Evolutionary conservation across 2,113 vertebrate genomes (phyloP), one percentile per base, ranked within the genome.

Genomic region (Ancistrus triradiatus): DNA sequence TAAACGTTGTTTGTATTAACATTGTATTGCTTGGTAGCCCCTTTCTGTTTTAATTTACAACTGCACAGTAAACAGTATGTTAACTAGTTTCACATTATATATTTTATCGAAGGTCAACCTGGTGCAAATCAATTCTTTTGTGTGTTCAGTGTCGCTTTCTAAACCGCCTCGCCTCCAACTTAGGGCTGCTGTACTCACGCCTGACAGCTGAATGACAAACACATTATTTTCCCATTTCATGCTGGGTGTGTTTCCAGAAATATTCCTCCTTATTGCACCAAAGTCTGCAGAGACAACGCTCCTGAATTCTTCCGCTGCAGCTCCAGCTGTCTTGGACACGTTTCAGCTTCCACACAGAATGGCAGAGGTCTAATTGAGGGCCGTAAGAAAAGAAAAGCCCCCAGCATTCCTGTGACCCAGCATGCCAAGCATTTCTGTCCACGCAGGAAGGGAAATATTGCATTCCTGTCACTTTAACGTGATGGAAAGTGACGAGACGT

Each of bases 331-430:
- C 27, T 7, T 31, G 27, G 27, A 47, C 58, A 76, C 70, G 76
- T 51, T 68, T 77, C 65, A 70, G 44, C 57, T 73, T 48, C 61
- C 73, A 66, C 69, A 56, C 61, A 58, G 56, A 42, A 51, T 61
- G 58, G 43, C 48, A n/a, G 8, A 18, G 19, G 68, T 68, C 48
- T 77, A 73, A 78, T 73, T 60, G 33, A 63, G 24, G 60, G 27
- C 31, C 42, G 38, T 25, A 50, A 51, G 58, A 18, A 19, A 13
- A 28, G 48, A 52, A 64, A 57, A 50, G 44, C 53, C 73, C 48
- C 59, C 33, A 15, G 35, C 19, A 35, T 38, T 13, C 4, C 31
- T 25, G 22, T 15, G 42, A 18, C 53, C 37, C 56, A 37, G 7
- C 58, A 37, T 67, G 63, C 44, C 9, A 47, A n/a, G 28, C 64